Evolutionary conservation across 2,888 invertebrate species (phyloP), one percentile per base, ranked within the genome.

Genomic region (Drosophila eohydei): DNA sequence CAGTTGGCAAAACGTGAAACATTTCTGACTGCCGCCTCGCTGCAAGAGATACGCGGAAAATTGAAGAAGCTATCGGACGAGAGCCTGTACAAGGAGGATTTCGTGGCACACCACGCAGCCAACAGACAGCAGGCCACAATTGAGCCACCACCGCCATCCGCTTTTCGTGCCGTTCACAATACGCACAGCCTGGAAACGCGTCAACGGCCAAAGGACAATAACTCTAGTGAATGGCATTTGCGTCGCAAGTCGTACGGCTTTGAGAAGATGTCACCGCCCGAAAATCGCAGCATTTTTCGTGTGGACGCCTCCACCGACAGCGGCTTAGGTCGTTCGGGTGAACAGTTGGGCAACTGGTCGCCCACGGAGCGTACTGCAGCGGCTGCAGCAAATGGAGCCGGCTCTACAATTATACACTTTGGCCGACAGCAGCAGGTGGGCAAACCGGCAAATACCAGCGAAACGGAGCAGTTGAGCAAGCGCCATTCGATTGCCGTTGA

Each of bases 261-360:
- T 86, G 95, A 95, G 89, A 94, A 94, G 73, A 94, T 94, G 90
- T 89, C 92, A 14, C 92, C 93, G 16, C 92, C 92, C 0, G 91
- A 92, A 44, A 88, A 83, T 43, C 92, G 90, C 38, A 87, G 91
- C 55, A 90, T 92, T 36, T 91, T 89, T 72, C 94, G 95, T 3
- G 95, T 95, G 88, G 96, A 96, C 90, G 95, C 96, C n/a, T 96
- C 96, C 4, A 96, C 96, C 2, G 96, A 96, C 82, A 96, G 96
- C 85, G 96, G 96, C 0, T 94, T 96, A 81, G 96, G 96, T 74
- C 94, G 95, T 85, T 96, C 96, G 0, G 94, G 95, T 26, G 96
- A 96, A 93, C 93, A 96, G 93, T 93, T 95, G 50, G 94, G 95
- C 30, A 91, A 91, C 74, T 94, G 89, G 92, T 93, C 94, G 6